Conservation (phyloP, 2,113 vertebrate species). For the Carassius gibelio region DNA sequence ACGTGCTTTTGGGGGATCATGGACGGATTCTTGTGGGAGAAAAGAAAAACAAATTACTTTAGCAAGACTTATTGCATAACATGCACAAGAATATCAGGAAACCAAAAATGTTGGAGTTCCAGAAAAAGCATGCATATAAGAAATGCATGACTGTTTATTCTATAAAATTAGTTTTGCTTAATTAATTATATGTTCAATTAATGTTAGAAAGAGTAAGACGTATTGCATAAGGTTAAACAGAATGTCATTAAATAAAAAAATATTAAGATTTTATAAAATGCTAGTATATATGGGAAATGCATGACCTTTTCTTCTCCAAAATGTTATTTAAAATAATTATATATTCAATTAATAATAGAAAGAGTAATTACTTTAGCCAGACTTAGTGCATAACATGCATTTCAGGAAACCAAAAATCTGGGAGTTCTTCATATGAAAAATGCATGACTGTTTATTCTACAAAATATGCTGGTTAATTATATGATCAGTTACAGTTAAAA, state of each 20-base stretch:
- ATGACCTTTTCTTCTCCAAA: neutral
- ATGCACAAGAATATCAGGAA: neutral
- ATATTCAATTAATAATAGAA: neutral
- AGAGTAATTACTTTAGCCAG: neutral
- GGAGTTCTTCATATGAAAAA: neutral
- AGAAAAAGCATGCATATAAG: neutral
- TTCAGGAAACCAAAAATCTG: neutral
- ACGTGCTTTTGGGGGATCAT: conserved; percentile 47
- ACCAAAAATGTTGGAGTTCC: neutral
- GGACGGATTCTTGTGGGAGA: conserved; percentile 49
- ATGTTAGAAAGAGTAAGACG: neutral
- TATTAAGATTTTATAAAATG: neutral
- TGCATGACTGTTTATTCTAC: neutral
- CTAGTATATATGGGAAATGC: neutral
- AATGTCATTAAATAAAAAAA: neutral
- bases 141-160: neutral
- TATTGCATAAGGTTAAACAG: neutral
- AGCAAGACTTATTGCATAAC: conserved; percentile 12
- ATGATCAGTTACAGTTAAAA: no score
- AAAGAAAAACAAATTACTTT: conserved; percentile 42
- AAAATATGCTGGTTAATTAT: neutral
- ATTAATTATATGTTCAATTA: neutral
- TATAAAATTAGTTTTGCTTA: neutral
- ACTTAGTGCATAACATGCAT: neutral
- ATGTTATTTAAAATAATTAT: neutral